Evolutionary conservation across 2,113 vertebrate species (phyloP).

Genomic region (Mobula birostris): DNA sequence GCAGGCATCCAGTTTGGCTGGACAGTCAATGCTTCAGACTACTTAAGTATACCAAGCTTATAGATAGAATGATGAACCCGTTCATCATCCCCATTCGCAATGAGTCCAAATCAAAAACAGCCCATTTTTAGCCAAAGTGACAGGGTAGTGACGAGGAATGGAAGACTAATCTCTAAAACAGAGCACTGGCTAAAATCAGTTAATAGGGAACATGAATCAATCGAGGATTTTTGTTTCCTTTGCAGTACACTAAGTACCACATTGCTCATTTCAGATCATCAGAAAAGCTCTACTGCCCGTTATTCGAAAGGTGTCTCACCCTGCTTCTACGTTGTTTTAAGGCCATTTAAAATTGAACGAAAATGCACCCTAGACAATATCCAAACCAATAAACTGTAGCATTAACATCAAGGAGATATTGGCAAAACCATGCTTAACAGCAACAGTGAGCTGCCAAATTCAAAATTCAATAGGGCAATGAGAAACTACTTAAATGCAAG

Average conservation of each 20-base stretch:
- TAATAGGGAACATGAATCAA: neutral
- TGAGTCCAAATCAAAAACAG: neutral
- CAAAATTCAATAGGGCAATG: too few relatives aligned
- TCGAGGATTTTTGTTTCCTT: neutral
- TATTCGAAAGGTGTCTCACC: neutral
- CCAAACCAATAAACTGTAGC: too few relatives aligned
- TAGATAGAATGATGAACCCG: neutral
- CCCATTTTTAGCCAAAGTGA: neutral
- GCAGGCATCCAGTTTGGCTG: neutral
- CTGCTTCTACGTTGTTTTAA: too few relatives aligned
- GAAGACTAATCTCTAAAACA: too few relatives aligned
- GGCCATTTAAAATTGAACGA: too few relatives aligned
- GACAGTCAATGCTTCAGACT: neutral
- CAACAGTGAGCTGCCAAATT: too few relatives aligned
- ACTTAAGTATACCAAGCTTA: neutral
- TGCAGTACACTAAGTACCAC: neutral
- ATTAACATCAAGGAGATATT: too few relatives aligned
- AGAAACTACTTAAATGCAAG: too few relatives aligned
- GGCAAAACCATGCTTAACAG: too few relatives aligned
- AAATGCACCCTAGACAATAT: too few relatives aligned
- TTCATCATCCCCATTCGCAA: too few relatives aligned
- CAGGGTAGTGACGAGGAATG: too few relatives aligned
- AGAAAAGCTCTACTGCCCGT: neutral
- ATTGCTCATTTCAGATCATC: neutral
- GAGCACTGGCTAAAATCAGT: neutral